phyloP scores from a whole-genome alignment of 2,797 vertebrate genomes.

The Dermochelys coriacea region DNA sequence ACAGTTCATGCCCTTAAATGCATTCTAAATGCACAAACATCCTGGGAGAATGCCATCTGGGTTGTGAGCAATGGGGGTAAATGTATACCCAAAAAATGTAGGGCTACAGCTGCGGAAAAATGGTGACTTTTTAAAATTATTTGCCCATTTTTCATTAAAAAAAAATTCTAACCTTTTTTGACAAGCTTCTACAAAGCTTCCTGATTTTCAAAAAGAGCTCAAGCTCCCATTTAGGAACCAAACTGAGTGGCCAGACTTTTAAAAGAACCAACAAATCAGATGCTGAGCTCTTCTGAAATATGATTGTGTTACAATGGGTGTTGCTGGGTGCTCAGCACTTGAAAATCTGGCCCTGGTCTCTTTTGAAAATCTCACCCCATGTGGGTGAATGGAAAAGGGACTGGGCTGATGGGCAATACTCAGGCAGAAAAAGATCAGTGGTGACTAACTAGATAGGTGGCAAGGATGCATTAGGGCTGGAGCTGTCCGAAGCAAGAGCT shows the following conservation, averaged over 20 bases:
- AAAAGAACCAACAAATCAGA: slow-evolving; percentile 27
- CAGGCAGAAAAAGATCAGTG: background rate
- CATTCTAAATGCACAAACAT: slow-evolving; percentile 25
- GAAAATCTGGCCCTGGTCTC: background rate
- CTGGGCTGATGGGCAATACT: background rate
- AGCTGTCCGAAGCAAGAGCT: background rate
- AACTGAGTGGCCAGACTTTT: background rate
- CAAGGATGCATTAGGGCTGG: background rate
- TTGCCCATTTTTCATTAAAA: background rate
- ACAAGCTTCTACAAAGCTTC: background rate
- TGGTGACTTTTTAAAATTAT: background rate
- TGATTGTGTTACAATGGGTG: background rate
- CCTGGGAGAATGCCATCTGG: background rate
- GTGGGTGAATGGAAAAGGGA: background rate
- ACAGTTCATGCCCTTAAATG: background rate
- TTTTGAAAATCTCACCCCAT: background rate
- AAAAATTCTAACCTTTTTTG: background rate
- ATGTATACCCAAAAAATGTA: background rate
- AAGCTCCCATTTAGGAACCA: background rate
- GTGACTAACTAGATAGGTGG: background rate
- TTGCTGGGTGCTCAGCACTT: background rate
- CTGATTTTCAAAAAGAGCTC: background rate
- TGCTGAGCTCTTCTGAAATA: background rate
- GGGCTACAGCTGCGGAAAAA: background rate
- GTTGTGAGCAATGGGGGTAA: background rate